Base-by-base conservation (phyloP, 2,113 vertebrate genomes). In the Phyllopteryx taeniolatus region DNA sequence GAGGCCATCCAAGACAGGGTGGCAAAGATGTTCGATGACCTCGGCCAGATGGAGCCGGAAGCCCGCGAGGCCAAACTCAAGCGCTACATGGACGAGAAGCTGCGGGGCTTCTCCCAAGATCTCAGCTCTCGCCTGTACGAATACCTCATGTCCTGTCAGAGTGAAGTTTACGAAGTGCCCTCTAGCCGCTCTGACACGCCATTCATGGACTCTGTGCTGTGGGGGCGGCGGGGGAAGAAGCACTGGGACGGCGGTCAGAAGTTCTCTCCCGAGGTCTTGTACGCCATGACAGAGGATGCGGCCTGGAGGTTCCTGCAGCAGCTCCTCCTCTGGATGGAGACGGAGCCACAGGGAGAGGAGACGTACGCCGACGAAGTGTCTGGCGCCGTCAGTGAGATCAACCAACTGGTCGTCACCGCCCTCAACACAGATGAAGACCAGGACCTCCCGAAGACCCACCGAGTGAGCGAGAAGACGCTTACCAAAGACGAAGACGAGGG, bases 291-390 rank as follows among this genome's bases (percentile, higher is more conserved):
- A 2, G 64, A 66, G 64, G 64, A 66, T 8, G 64, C 64, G 0
- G 64, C 35, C 7, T 66, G 64, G 64, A 31, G 44, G 43, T 66
- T 66, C n/a, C 44, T 66, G 43, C 64, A 66, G 22, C 64, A 66
- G 44, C n/a, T 66, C 43, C 43, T 66, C 0, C 44, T 66, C 64
- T 66, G 64, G 64, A 66, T 66, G 22, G 64, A 66, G 20, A 66
- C 44, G n/a, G 64, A 66, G 64, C 63, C 42, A 1, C 63, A 47
- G 27, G 44, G 8, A 13, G 64, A 33, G 2, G 64, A 66, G 64
- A 66, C 64, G 64, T 66, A 66, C n/a, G 64, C 64, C 44, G 64
- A 66, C n/a, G 43, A 66, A 31, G 64, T 66, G 13, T 66, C 64
- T 4, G 64, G 64, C 3, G 64, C 64, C n/a, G 44, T 66, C 13